Evolutionary conservation across 1,140 invertebrate genomes (phyloP).

Genomic region (Panonychus citri): DNA sequence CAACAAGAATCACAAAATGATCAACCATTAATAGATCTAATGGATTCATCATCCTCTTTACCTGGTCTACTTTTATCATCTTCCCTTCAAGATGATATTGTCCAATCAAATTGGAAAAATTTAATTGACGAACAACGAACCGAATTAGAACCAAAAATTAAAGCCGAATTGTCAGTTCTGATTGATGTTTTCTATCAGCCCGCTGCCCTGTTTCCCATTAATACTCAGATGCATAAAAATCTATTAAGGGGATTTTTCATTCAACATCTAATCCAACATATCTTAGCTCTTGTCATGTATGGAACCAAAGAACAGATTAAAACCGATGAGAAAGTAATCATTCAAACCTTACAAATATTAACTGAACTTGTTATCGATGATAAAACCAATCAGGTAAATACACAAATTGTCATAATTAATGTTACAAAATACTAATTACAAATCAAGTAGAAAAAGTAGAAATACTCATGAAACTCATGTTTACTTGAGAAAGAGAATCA

Average conservation of each 20-base stretch:
- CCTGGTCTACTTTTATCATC: neutral
- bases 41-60: too few relatives aligned
- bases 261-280: slow-evolving; percentile 29
- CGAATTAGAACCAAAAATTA: slow-evolving; percentile 74
- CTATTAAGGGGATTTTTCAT: slow-evolving; percentile 80
- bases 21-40: too few relatives aligned
- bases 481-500: too few relatives aligned
- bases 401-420: too few relatives aligned
- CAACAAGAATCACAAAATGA: too few relatives aligned
- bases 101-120: slow-evolving; percentile 2
- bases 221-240: slow-evolving; percentile 51
- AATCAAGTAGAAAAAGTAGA: too few relatives aligned
- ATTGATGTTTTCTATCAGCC: slow-evolving; percentile 93
- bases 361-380: slow-evolving; percentile 95
- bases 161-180: slow-evolving; percentile 79
- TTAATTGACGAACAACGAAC: slow-evolving; percentile 27
- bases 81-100: neutral
- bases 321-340: slow-evolving; percentile 90
- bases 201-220: slow-evolving; percentile 64
- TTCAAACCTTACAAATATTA: slow-evolving; percentile 77
- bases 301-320: slow-evolving; percentile 27
- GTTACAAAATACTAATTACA: too few relatives aligned
- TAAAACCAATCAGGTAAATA: slow-evolving; percentile 7
- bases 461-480: too few relatives aligned
- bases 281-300: neutral